These are phyloP conservation scores for Brachyistius frenatus DNA, from an alignment of 2,113 vertebrate species.

Conservation along the genomic window DNA sequence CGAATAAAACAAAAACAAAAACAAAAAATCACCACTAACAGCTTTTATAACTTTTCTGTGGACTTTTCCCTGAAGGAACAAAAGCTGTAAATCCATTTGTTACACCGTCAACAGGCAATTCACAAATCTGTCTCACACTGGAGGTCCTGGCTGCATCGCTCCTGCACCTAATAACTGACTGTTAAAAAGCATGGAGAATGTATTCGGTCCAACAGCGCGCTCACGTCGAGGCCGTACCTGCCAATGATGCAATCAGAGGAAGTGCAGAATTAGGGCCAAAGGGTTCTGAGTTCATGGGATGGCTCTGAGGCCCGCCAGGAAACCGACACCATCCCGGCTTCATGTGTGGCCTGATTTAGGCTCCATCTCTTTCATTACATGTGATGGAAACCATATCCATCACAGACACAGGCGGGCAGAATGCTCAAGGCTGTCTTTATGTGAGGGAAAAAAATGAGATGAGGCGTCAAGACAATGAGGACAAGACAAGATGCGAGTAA, in stretches of 20 bases:
- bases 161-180: conserved; percentile 29
- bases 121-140: not conserved
- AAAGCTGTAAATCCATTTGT: not conserved
- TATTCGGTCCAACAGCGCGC: conserved; percentile 6
- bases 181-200: conserved; percentile 39
- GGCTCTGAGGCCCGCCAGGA: conserved; percentile 62
- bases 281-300: conserved; percentile 57
- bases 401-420: conserved; percentile 42
- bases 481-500: not conserved
- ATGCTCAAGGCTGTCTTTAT: conserved; percentile 32
- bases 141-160: conserved; percentile 44
- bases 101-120: not conserved
- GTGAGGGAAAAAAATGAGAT: conserved; percentile 9
- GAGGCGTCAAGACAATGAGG: not conserved
- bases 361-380: conserved; percentile 68
- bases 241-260: conserved; percentile 64
- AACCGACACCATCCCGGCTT: conserved; percentile 58
- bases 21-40: not conserved
- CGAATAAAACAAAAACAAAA: not conserved
- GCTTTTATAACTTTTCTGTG: not conserved
- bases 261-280: conserved; percentile 48
- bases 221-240: conserved; percentile 53
- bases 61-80: not conserved
- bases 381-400: conserved; percentile 76
- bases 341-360: conserved; percentile 74